phyloP scores from a whole-genome alignment of 1,140 invertebrate species.

The Drosophila malerkotliana region DNA sequence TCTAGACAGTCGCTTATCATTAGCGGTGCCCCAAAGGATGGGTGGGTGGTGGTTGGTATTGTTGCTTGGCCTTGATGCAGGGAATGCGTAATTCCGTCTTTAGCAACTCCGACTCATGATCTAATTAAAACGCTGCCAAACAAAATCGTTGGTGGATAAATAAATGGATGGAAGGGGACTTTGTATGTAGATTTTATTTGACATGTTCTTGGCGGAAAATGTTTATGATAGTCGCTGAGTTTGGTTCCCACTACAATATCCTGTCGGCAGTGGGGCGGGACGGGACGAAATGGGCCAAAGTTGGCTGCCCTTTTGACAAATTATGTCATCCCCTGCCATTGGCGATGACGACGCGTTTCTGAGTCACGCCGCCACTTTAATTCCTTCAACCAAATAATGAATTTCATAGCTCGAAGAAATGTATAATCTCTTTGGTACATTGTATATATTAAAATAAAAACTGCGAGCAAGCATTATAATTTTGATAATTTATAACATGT shows the following conservation, averaged over 20 bases:
- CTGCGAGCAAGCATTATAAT: neutral
- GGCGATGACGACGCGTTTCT: constrained; percentile 31
- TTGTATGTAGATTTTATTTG: constrained; percentile 67
- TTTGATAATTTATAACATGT: neutral
- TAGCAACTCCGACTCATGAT: constrained; percentile 11
- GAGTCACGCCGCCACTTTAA: constrained; percentile 29
- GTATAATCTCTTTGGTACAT: neutral
- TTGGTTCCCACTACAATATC: constrained; percentile 28
- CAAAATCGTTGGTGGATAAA: constrained; percentile 7
- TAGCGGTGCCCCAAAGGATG: constrained; percentile 10
- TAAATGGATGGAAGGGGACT: constrained; percentile 33
- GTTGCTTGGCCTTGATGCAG: constrained; percentile 2
- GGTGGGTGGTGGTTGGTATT: neutral
- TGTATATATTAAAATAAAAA: too few species aligned
- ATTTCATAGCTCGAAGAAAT: neutral
- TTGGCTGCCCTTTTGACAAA: constrained; percentile 34
- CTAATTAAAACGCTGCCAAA: constrained; percentile 50
- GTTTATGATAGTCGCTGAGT: constrained; percentile 31
- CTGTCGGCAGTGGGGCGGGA: constrained; percentile 1
- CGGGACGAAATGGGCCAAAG: constrained; percentile 7
- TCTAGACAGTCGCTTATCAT: constrained; percentile 30
- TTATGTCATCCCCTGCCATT: constrained; percentile 68
- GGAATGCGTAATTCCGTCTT: constrained; percentile 17
- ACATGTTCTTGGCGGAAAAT: constrained; percentile 46
- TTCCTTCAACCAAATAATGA: neutral